Percentiles rank a stretch among this genome's conserved stretches.
Evolutionary conservation across 2,113 vertebrate genomes (phyloP).

Genomic region (Ailurus styani): DNA sequence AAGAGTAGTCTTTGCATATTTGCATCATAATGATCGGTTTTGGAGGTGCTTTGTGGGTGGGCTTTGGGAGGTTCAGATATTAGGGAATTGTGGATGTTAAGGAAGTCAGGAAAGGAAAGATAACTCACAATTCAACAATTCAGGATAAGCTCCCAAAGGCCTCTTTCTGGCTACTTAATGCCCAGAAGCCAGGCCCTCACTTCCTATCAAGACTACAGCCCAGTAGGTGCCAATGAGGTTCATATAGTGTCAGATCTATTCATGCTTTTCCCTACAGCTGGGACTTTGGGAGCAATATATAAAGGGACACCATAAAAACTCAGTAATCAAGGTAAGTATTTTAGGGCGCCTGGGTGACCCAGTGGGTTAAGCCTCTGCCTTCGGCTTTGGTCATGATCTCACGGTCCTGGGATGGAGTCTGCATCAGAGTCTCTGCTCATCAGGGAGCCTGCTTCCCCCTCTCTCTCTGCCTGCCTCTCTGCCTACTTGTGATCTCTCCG

Average conservation of each 20-base stretch:
- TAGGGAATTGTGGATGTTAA: neutral
- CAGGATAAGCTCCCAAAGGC: neutral
- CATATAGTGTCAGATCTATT: neutral
- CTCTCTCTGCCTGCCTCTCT: too few relatives aligned
- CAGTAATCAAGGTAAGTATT: neutral
- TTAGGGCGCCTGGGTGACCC: too few relatives aligned
- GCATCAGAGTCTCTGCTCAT: too few relatives aligned
- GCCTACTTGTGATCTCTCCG: too few relatives aligned
- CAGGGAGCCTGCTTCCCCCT: too few relatives aligned
- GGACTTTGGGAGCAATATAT: neutral
- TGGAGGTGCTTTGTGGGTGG: neutral
- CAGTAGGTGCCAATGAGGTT: neutral
- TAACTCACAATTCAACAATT: neutral
- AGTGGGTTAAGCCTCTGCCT: too few relatives aligned
- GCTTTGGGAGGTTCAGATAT: neutral
- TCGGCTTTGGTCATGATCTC: too few relatives aligned
- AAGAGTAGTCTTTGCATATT: neutral
- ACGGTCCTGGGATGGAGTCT: too few relatives aligned
- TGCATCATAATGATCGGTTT: neutral
- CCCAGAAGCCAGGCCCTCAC: neutral
- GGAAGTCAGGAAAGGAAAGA: neutral
- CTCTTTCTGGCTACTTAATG: neutral
- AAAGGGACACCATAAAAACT: neutral
- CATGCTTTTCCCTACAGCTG: neutral
- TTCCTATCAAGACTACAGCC: neutral